Evolutionary conservation across 2,797 vertebrate genomes (phyloP).

Genomic region (Sandelia bainsii): DNA sequence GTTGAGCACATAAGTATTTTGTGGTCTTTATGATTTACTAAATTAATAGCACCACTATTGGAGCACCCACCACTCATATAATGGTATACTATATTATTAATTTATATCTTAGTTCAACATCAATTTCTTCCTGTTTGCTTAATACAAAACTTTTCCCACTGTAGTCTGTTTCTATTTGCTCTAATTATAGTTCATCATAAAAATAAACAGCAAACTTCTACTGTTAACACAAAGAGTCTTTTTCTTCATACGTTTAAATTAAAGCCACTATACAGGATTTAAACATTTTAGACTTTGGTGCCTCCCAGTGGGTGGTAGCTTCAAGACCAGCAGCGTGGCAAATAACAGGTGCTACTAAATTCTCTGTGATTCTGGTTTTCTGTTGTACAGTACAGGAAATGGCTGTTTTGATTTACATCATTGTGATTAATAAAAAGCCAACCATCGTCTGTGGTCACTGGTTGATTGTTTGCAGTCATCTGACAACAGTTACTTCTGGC

Average conservation of each 20-base stretch:
- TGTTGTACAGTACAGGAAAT: not conserved
- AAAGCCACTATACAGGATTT: constrained; percentile 6
- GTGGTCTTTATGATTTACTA: constrained; percentile 1
- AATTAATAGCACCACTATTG: constrained; percentile 23
- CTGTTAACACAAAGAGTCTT: not conserved
- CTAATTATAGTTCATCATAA: constrained; percentile 8
- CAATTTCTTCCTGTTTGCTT: not conserved
- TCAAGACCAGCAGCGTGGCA: no score
- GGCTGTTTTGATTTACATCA: constrained; percentile 1
- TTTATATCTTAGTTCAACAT: constrained; percentile 28
- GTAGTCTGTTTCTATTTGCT: not conserved
- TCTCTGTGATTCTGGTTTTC: not conserved
- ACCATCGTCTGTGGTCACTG: not conserved
- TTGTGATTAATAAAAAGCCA: constrained; percentile 1
- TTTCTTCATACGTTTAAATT: not conserved
- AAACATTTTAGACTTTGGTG: not conserved
- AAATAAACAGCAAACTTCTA: constrained; percentile 22
- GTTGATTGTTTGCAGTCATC: not conserved
- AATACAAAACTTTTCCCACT: not conserved
- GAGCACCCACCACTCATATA: not conserved
- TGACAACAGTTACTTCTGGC: not conserved
- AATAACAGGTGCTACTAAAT: not conserved
- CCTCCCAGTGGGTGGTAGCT: no score
- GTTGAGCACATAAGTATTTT: not conserved
- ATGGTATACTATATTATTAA: constrained; percentile 7